Conservation (phyloP, 1,140 invertebrate genomes). For the Arion vulgaris region DNA sequence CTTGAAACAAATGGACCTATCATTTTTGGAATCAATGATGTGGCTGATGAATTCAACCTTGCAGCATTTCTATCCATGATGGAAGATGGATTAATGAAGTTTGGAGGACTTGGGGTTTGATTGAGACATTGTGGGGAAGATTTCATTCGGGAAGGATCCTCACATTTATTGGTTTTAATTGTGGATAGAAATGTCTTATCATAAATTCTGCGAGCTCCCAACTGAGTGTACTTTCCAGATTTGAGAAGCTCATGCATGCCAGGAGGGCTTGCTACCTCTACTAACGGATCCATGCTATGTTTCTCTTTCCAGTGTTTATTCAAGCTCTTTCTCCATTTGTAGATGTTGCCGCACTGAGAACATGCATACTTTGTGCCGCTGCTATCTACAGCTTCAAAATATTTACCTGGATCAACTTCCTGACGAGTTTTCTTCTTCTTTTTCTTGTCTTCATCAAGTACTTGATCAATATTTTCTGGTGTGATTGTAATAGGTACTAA, state of each 20-base stretch:
- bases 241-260: slow-evolving; percentile 46
- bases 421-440: slow-evolving; percentile 68
- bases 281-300: slow-evolving; percentile 64
- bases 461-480: slow-evolving; percentile 27
- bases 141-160: background rate
- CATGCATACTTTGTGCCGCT: slow-evolving; percentile 71
- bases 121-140: background rate
- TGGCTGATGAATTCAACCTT: background rate
- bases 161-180: slow-evolving; percentile 36
- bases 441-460: slow-evolving; percentile 42
- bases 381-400: slow-evolving; percentile 67
- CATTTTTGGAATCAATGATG: slow-evolving; percentile 46
- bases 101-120: slow-evolving; percentile 31
- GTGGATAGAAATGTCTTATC: slow-evolving; percentile 29
- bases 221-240: slow-evolving; percentile 45
- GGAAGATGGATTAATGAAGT: background rate
- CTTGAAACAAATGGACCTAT: slow-evolving; percentile 67
- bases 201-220: slow-evolving; percentile 37
- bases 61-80: background rate
- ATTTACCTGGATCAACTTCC: slow-evolving; percentile 70
- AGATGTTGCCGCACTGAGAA: slow-evolving; percentile 72
- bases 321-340: slow-evolving; percentile 72
- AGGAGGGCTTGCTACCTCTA: slow-evolving; percentile 55
- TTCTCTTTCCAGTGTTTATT: slow-evolving; percentile 74
- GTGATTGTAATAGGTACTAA: slow-evolving; percentile 18